Evolutionary conservation across 2,797 vertebrate genomes (phyloP).

Genomic region (Myripristis murdjan): DNA sequence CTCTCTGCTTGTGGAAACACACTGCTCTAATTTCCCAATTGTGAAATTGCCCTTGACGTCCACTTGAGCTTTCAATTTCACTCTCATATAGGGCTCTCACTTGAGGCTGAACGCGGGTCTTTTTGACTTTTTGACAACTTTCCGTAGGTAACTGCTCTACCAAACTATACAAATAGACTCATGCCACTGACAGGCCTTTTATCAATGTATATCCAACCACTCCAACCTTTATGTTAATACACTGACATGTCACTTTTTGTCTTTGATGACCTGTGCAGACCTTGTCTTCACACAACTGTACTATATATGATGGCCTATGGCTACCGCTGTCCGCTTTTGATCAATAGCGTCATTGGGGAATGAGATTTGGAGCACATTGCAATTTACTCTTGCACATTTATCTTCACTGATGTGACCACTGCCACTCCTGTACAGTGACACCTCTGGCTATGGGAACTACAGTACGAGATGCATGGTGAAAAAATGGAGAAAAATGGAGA

Average conservation of each 20-base stretch:
- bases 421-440: slow-evolving; percentile 62
- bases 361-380: slow-evolving; percentile 67
- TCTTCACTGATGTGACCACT: slow-evolving; percentile 75
- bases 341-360: slow-evolving; percentile 68
- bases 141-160: neutral
- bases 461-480: neutral
- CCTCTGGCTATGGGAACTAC: slow-evolving; percentile 31
- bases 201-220: slow-evolving; percentile 39
- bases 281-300: slow-evolving; percentile 44
- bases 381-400: slow-evolving; percentile 73
- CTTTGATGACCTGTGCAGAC: slow-evolving; percentile 58
- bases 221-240: slow-evolving; percentile 40
- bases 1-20: slow-evolving; percentile 51
- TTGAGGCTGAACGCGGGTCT: slow-evolving; percentile 10
- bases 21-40: slow-evolving; percentile 50
- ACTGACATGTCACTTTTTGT: slow-evolving; percentile 41
- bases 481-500: slow-evolving; percentile 17
- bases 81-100: slow-evolving; percentile 14
- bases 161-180: slow-evolving; percentile 25
- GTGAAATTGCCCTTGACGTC: slow-evolving; percentile 58
- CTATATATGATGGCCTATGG: slow-evolving; percentile 55
- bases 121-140: slow-evolving; percentile 32
- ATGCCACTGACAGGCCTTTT: slow-evolving; percentile 27
- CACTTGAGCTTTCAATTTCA: slow-evolving; percentile 42
- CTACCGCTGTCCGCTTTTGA: slow-evolving; percentile 63